A percentile compares a stretch with the other conserved stretches of the same genome.
Evolutionary conservation across 2,113 vertebrate genomes (phyloP).

Genomic region (Bungarus multicinctus): DNA sequence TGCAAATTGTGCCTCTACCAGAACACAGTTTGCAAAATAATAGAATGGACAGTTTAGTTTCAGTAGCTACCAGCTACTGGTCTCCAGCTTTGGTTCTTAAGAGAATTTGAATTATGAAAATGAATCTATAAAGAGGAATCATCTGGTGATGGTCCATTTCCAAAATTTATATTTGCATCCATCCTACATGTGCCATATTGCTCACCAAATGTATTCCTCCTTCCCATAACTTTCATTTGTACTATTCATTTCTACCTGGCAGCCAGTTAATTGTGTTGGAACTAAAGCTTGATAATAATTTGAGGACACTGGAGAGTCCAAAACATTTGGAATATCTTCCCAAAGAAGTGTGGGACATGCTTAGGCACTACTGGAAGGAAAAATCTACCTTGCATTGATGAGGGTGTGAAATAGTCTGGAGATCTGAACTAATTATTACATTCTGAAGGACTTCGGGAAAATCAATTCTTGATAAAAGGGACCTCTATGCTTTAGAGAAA

Average conservation of each 20-base stretch:
- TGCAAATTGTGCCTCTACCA: neutral
- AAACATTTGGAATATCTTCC: neutral
- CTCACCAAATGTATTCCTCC: neutral
- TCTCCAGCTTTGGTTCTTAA: neutral
- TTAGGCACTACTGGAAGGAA: neutral
- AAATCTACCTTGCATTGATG: neutral
- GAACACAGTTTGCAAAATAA: neutral
- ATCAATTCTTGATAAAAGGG: neutral
- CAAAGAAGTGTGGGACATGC: neutral
- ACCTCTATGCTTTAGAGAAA: neutral
- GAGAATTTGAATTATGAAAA: neutral
- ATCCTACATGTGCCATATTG: neutral
- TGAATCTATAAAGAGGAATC: neutral
- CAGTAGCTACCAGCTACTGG: neutral
- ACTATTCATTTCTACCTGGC: neutral
- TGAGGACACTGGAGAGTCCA: neutral
- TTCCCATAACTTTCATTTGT: neutral
- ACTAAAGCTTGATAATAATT: neutral
- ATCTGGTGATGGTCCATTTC: neutral
- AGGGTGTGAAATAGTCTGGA: neutral
- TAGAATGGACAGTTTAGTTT: neutral
- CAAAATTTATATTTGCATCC: neutral
- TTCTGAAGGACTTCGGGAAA: neutral
- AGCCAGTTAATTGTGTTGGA: neutral
- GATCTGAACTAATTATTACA: neutral